Base-by-base conservation (phyloP, 2,797 vertebrate genomes). In the Acipenser oxyrinchus region DNA sequence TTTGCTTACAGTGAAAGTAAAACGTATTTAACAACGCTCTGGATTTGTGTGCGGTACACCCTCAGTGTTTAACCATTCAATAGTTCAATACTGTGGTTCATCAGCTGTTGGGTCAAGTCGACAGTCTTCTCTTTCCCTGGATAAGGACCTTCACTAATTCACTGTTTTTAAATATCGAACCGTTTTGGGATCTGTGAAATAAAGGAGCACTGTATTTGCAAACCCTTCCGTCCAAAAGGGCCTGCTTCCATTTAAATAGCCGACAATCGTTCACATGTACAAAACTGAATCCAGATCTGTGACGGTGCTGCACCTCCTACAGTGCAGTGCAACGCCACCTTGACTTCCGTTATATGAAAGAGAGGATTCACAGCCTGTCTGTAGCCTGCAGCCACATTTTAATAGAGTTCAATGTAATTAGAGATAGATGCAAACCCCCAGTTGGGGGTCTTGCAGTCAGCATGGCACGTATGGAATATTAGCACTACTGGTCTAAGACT, bases 171-270 rank as follows among this genome's bases (percentile, higher is more conserved):
- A 37, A 37, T 4, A 37, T 37, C 23, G 23, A 37, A 37, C 2
- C 23, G 4, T 37, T 37, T 37, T 37, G 23, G 2, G 23, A 37
- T 18, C 1, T 18, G 15, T 18, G 15, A 18, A 18, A 18, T 18
- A 18, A 18, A 18, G 15, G 15, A 18, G 15, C 15, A 1, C 15
- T 18, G 15, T 18, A 18, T 18, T 18, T 18, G 15, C 15, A 18
- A 18, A 68, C 69, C 73, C 70, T 73, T 72, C 63, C 58, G 72
- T 73, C 68, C 73, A 79, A 79, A 80, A 79, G 75, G 59, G 72
- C 75, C 69, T 75, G 64, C 73, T 80, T 78, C 81, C 72, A 73
- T 71, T 80, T 63, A 64, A 67, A 69, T 72, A 73, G 75, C 69
- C 70, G 72, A 77, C 74, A 77, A 76, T 81, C 77, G 23, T 37